Conservation (phyloP, 2,113 vertebrate species). For the Tetrax tetrax region DNA sequence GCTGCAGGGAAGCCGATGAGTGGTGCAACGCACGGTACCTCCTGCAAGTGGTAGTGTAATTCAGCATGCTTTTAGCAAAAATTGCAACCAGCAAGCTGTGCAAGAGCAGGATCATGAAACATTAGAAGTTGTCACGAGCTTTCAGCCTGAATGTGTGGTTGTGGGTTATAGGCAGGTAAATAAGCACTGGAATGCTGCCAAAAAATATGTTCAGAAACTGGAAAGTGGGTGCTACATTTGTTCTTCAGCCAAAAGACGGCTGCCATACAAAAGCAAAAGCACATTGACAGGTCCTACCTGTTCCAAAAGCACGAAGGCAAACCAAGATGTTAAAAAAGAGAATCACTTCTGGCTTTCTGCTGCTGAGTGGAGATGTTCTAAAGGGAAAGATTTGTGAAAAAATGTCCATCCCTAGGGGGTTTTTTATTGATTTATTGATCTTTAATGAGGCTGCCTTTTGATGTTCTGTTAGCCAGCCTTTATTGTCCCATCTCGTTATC, state of each 20-base stretch:
- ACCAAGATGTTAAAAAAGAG: not conserved
- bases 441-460: not conserved
- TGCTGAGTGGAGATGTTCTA: not conserved
- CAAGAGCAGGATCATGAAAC: not conserved
- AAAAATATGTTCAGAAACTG: not conserved
- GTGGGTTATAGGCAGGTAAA: not conserved
- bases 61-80: not conserved
- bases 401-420: not conserved
- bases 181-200: not conserved
- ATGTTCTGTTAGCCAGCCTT: slow-evolving; percentile 17
- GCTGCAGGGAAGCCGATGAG: not conserved
- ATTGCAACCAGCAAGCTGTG: not conserved
- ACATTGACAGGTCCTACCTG: not conserved
- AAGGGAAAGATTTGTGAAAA: not conserved
- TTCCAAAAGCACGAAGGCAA: not conserved
- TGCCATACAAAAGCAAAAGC: not conserved
- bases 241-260: not conserved
- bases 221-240: not conserved
- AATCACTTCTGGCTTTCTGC: not conserved
- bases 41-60: not conserved
- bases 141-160: not conserved
- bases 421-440: not conserved
- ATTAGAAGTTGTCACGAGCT: not conserved
- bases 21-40: fast-evolving
- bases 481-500: not conserved